Conservation (phyloP, 2,888 invertebrate species). For the Colletes collaris region DNA sequence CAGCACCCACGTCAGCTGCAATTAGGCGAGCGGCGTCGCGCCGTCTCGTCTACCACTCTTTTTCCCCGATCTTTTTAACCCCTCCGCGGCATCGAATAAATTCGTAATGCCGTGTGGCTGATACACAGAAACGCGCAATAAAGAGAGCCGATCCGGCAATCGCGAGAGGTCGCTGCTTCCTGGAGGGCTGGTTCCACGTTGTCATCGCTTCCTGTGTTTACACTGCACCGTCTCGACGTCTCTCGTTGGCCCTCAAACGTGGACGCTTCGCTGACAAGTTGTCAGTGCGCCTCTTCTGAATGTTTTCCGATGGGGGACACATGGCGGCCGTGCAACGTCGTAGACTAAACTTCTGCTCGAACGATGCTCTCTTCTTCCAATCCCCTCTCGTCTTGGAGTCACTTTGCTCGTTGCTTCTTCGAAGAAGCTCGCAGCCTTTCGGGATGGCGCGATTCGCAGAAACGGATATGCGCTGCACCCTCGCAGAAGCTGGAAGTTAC, state of each 20-base stretch:
- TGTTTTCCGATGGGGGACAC: constrained; percentile 73
- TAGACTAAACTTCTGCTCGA: constrained; percentile 67
- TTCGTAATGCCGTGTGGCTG: constrained; percentile 32
- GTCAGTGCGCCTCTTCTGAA: constrained; percentile 72
- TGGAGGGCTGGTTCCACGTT: constrained; percentile 66
- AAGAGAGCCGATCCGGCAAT: constrained; percentile 37
- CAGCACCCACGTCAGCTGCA: constrained; percentile 60
- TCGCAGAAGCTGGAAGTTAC: background rate
- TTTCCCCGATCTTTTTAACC: background rate
- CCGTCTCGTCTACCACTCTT: background rate
- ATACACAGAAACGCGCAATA: constrained; percentile 5
- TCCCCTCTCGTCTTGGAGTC: background rate
- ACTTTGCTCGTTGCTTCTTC: constrained; percentile 28
- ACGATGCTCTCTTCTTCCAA: constrained; percentile 4
- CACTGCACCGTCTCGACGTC: constrained; percentile 66
- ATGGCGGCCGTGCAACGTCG: constrained; percentile 69
- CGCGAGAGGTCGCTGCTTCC: constrained; percentile 70
- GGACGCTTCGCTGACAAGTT: constrained; percentile 74
- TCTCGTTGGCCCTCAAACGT: constrained; percentile 68
- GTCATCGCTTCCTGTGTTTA: constrained; percentile 74
- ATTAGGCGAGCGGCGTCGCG: constrained; percentile 50
- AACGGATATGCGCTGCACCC: constrained; percentile 47
- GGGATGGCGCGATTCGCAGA: constrained; percentile 47
- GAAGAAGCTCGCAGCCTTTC: constrained; percentile 39
- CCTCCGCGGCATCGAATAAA: constrained; percentile 37